These are phyloP conservation scores for Lithophane semibrunnea DNA, from an alignment of 2,888 invertebrate species.

Conservation along the genomic window DNA sequence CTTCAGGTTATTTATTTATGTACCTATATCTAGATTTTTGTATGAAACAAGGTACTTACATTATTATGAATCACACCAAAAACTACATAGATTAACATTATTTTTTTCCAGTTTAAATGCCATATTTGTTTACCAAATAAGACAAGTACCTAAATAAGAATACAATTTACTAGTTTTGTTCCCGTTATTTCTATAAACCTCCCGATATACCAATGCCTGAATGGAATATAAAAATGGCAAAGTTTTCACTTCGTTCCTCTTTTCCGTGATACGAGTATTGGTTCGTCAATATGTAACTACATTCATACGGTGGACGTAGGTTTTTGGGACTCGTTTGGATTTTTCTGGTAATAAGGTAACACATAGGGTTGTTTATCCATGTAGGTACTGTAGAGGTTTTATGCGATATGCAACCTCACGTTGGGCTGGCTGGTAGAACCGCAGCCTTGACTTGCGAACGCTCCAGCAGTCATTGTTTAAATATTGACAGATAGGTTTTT, in stretches of 20 bases:
- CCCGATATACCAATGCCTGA: not conserved
- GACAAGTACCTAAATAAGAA: not conserved
- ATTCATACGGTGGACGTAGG: conserved; percentile 14
- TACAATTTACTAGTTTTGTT: not conserved
- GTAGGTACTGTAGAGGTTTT: no score
- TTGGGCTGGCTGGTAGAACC: no score
- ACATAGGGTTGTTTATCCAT: no score
- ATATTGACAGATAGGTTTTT: no score
- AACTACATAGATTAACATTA: not conserved
- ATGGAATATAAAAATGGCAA: conserved; percentile 36
- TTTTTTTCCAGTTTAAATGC: not conserved
- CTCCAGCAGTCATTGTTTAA: no score
- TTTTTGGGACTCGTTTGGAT: not conserved
- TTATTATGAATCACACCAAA: not conserved
- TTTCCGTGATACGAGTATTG: conserved; percentile 18
- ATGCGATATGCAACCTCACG: no score
- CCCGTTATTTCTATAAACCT: conserved; percentile 12
- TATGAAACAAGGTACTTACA: not conserved
- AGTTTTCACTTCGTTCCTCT: conserved; percentile 10
- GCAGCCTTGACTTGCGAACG: no score
- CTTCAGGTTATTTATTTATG: not conserved
- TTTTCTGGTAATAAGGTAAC: no score
- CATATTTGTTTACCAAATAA: not conserved
- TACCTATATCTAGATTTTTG: not conserved
- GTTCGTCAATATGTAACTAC: conserved; percentile 45